A percentile compares a stretch with the other conserved stretches of the same genome.
phyloP scores from a whole-genome alignment of 2,888 invertebrate genomes.

The Helobdella robusta region DNA sequence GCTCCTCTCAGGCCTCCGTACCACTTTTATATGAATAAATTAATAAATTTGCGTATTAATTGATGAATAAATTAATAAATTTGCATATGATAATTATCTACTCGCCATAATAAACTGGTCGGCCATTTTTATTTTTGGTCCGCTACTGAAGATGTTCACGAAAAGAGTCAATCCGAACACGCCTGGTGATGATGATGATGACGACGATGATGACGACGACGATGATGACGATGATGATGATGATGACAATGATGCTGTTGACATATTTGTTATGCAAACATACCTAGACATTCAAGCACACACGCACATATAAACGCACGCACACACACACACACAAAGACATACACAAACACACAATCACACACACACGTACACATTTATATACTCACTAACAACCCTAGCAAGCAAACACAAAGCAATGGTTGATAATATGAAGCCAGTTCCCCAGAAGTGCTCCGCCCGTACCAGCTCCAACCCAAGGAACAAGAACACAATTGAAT shows the following conservation, averaged over 20 bases:
- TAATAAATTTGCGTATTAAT: neutral
- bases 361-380: too few relatives aligned
- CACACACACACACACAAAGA: too few relatives aligned
- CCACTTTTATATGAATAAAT: conserved; percentile 40
- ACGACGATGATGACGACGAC: too few relatives aligned
- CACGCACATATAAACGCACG: too few relatives aligned
- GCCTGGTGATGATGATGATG: too few relatives aligned
- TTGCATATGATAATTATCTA: neutral
- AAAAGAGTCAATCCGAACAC: conserved; percentile 23
- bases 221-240: too few relatives aligned
- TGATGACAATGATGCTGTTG: too few relatives aligned
- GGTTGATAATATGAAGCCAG: conserved; percentile 51
- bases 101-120: conserved; percentile 26
- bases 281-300: too few relatives aligned
- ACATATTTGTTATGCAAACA: too few relatives aligned
- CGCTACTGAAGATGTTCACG: conserved; percentile 10
- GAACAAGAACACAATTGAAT: conserved; percentile 56
- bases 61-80: neutral
- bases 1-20: conserved; percentile 57
- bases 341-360: too few relatives aligned
- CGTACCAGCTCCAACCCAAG: conserved; percentile 54
- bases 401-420: conserved; percentile 49
- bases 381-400: conserved; percentile 51
- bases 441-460: conserved; percentile 50
- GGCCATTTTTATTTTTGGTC: conserved; percentile 10